Percentiles rank a stretch among this genome's conserved stretches.
phyloP scores from a whole-genome alignment of 2,888 invertebrate genomes.

The Drosophila vallismaia region DNA sequence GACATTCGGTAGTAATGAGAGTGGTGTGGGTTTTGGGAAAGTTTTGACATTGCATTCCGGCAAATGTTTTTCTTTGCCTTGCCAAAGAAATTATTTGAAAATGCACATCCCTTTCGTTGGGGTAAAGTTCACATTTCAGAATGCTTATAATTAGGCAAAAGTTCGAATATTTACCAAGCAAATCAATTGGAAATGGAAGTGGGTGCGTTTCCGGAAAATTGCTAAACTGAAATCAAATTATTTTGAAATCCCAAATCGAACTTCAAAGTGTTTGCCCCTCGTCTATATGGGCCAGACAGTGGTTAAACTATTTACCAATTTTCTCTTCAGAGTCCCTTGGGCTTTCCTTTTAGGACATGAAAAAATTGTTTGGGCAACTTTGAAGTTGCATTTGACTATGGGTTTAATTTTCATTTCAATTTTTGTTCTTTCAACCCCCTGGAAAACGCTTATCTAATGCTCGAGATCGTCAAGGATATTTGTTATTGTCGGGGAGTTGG shows the following conservation, averaged over 20 bases:
- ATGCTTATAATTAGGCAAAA: conserved; percentile 21
- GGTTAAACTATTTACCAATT: conserved; percentile 45
- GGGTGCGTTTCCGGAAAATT: conserved; percentile 15
- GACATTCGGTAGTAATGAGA: conserved; percentile 34
- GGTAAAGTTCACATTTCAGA: conserved; percentile 1
- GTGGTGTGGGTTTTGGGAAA: conserved; percentile 12
- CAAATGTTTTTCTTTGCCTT: conserved; percentile 43
- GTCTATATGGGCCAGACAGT: conserved; percentile 6
- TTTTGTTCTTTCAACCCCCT: conserved; percentile 55
- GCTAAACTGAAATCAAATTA: conserved; percentile 31
- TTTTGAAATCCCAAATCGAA: conserved; percentile 17
- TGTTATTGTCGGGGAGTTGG: background rate
- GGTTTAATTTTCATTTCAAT: conserved; percentile 64
- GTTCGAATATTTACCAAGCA: conserved; percentile 17
- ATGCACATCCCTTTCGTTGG: conserved; percentile 23
- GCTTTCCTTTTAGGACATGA: conserved; percentile 16
- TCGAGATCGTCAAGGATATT: conserved; percentile 51
- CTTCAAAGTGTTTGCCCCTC: conserved; percentile 37
- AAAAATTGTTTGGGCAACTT: conserved; percentile 37
- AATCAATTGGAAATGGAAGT: conserved; percentile 34
- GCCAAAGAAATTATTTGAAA: conserved; percentile 37
- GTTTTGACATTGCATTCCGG: conserved; percentile 33
- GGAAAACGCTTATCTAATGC: conserved; percentile 67
- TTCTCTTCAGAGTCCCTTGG: conserved; percentile 29
- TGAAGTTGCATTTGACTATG: conserved; percentile 58